Conservation (phyloP, 2,888 invertebrate species). For the Mimas tiliae region DNA sequence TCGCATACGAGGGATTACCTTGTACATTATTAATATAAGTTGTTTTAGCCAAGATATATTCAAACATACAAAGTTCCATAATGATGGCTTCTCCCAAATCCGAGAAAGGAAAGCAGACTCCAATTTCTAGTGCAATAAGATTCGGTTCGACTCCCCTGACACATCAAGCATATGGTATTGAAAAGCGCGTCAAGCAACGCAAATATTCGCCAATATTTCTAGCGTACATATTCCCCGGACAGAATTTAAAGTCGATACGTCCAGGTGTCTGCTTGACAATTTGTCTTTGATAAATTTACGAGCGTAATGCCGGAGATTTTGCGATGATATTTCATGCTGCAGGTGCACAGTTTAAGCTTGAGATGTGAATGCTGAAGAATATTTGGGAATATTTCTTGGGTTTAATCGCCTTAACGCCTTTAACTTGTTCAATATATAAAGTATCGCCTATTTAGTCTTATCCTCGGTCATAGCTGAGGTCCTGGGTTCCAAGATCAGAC, state of each 20-base stretch:
- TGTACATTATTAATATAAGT: no score
- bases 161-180: neutral
- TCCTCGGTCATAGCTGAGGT: no score
- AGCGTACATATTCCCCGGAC: slow-evolving; percentile 28
- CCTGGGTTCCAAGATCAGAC: no score
- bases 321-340: slow-evolving; percentile 58
- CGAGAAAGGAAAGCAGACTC: neutral
- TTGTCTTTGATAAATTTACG: slow-evolving; percentile 35
- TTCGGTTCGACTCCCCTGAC: neutral
- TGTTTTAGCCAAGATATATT: no score
- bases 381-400: neutral
- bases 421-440: no score
- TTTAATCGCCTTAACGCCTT: neutral
- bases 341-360: slow-evolving; percentile 47
- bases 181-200: slow-evolving; percentile 17
- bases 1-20: no score
- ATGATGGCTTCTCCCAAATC: neutral
- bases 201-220: slow-evolving; percentile 24
- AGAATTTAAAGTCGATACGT: slow-evolving; percentile 23
- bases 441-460: no score
- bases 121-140: neutral
- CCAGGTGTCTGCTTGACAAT: slow-evolving; percentile 17
- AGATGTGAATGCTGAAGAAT: neutral
- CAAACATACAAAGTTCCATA: neutral
- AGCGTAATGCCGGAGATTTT: slow-evolving; percentile 49